Evolutionary conservation across 2,888 invertebrate genomes (phyloP).

Genomic region (Cheilosia variabilis): DNA sequence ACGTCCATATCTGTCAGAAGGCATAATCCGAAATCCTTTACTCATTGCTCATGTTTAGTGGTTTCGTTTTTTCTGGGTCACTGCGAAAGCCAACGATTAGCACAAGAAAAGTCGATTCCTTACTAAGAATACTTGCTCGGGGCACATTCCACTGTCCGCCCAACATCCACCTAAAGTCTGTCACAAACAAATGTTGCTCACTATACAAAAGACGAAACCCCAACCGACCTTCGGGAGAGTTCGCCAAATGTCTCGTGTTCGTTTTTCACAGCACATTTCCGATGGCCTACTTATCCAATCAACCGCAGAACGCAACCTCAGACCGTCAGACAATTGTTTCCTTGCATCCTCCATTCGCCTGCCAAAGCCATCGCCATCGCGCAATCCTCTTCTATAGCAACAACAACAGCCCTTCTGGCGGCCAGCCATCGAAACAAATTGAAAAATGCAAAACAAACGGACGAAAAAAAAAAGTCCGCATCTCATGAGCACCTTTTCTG

Average conservation of each 20-base stretch:
- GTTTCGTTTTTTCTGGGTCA: too few species aligned
- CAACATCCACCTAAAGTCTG: too few species aligned
- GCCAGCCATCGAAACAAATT: slow-evolving; percentile 71
- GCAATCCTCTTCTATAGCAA: slow-evolving; percentile 29
- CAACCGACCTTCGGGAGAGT: slow-evolving; percentile 45
- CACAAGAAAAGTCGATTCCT: too few species aligned
- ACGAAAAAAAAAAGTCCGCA: slow-evolving; percentile 47
- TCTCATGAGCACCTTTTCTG: slow-evolving; percentile 69
- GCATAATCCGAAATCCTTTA: too few species aligned
- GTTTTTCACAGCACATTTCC: slow-evolving; percentile 64
- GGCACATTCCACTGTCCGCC: too few species aligned
- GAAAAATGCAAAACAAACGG: slow-evolving; percentile 61
- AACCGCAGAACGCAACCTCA: slow-evolving; percentile 64
- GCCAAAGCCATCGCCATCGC: slow-evolving; percentile 16
- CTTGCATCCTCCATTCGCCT: slow-evolving; percentile 55
- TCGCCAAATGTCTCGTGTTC: slow-evolving; percentile 18
- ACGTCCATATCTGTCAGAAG: too few species aligned
- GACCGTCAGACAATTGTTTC: slow-evolving; percentile 69
- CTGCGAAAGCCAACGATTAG: too few species aligned
- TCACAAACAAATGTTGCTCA: too few species aligned
- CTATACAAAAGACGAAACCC: background rate
- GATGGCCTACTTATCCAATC: slow-evolving; percentile 74
- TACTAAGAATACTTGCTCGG: too few species aligned
- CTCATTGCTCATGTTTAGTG: too few species aligned
- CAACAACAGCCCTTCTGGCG: slow-evolving; percentile 51